Evolutionary conservation across 2,113 vertebrate species (phyloP), one percentile per base, ranked within the genome.

Genomic region (Canis aureus): DNA sequence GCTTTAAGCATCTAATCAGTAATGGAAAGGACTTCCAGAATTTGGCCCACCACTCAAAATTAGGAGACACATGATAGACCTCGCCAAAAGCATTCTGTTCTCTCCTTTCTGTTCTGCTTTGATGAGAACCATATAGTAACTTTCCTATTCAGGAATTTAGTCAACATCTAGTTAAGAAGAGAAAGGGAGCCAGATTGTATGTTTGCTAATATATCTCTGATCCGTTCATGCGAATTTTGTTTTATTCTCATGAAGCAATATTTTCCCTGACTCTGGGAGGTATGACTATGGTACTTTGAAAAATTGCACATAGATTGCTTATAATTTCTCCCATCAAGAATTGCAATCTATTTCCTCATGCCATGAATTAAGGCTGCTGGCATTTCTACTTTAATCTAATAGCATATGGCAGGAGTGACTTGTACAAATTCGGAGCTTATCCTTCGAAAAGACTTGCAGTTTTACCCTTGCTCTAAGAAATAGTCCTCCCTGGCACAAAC

Each of bases 401-500:
- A 62, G 4, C 43, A 32, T 73, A 62, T 53, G 20, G 29, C 64
- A 89, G 22, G 73, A 84, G 16, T 57, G 10, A 51, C 32, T n/a
- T 38, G 3, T 16, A 3, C 1, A 59, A 51, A 6, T 74, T 91
- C 25, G 27, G 17, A 90, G 15, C 3, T 8, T 17, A 25, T 11
- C n/a, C 0, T 15, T 74, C 55, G 76, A 43, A 13, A 78, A 11
- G 5, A n/a, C 16, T 43, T 79, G 9, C 1, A 62, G 8, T 3
- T 83, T 67, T 62, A 1, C 2, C 2, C 0, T 53, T 29, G 32
- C 4, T 38, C 0, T 53, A n/a, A 55, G 9, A 93, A 80, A 2
- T 2, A 16, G 15, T 64, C 0, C 4, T 80, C 11, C 1, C 35
- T 1, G 0, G 2, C 1, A 4, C 11, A 9, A 76, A 38, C n/a